Base-by-base conservation (phyloP, 2,797 vertebrate genomes). In the Lagodon rhomboides region DNA sequence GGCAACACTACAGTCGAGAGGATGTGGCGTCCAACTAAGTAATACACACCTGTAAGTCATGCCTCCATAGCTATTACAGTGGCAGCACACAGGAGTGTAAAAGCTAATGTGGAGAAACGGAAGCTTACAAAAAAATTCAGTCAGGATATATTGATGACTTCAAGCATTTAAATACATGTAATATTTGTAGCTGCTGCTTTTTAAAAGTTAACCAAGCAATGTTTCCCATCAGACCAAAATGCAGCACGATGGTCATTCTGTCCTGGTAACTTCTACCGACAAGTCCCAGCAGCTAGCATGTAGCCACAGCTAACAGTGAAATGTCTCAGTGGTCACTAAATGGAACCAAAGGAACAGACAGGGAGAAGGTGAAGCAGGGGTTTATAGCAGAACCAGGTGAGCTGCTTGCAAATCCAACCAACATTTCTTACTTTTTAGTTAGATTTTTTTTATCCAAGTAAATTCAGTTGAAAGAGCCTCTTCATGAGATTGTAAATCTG, bases 381-480 rank as follows among this genome's bases (percentile, higher is more conserved):
- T 51, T 63, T 92, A 91, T 93, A 93, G 93, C 89, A 84, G 46
- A 6, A 63, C 10, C 23, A 60, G 17, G 20, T 8, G 43, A 68
- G 27, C 16, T 53, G 25, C 46, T 60, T 71, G 44, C 43, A 73
- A 23, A 55, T n/a, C 11, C 61, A 60, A 54, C 13, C 5, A 61
- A 22, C 10, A 22, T 68, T 22, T 63, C 46, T 61, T 68, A 61
- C 17, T 63, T 65, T 60, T 51, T 7, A 44, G 54, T 55, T 11
- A 53, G 10, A 15, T 27, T 54, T 63, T 64, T 63, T 72, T 16
- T 61, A 16, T 61, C 41, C 16, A 1, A 0, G 5, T 74, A 20
- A 2, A 27, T 69, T 44, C 1, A 50, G 15, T 49, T 49, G 0
- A 38, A 41, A 27, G 22, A 73, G 17, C 25, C 34, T 77, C 43